Percentiles rank a stretch among this genome's conserved stretches.
Conservation (phyloP, 1,140 invertebrate species). For the Drosophila kikkawai region DNA sequence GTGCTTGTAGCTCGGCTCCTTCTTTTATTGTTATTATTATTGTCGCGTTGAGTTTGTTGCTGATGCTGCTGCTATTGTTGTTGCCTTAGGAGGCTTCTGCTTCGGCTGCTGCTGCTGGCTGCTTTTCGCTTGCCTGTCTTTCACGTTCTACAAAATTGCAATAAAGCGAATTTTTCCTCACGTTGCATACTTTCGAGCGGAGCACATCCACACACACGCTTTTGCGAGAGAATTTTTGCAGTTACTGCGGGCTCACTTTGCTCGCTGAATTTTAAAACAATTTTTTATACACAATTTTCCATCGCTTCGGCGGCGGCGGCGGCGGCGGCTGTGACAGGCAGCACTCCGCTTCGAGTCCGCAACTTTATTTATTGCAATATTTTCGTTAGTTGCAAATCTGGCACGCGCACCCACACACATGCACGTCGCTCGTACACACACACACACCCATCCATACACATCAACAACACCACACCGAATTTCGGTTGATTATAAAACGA, state of each 20-base stretch:
- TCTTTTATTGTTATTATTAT: slow-evolving; percentile 56
- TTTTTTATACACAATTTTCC: slow-evolving; percentile 80
- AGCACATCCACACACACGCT: slow-evolving; percentile 49
- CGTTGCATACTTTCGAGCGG: slow-evolving; percentile 79
- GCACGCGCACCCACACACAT: slow-evolving; percentile 50
- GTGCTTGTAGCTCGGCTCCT: slow-evolving; percentile 52
- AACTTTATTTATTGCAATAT: slow-evolving; percentile 53
- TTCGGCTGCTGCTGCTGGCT: slow-evolving; percentile 13
- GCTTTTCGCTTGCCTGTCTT: slow-evolving; percentile 29
- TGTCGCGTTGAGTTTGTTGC: slow-evolving; percentile 50
- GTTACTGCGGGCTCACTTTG: slow-evolving; percentile 64
- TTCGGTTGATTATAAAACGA: slow-evolving; percentile 81
- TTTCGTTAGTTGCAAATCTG: slow-evolving; percentile 56
- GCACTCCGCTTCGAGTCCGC: slow-evolving; percentile 23
- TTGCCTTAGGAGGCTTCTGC: slow-evolving; percentile 5
- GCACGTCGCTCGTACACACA: slow-evolving; percentile 9
- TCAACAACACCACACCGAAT: slow-evolving; percentile 26
- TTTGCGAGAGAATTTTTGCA: slow-evolving; percentile 61
- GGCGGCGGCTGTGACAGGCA: slow-evolving; percentile 9
- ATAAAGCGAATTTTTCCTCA: slow-evolving; percentile 77
- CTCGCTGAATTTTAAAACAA: slow-evolving; percentile 77
- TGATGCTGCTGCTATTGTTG: slow-evolving; percentile 26
- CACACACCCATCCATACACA: slow-evolving; percentile 21
- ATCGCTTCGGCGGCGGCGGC: slow-evolving; percentile 3
- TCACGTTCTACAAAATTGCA: slow-evolving; percentile 68